A percentile compares a stretch with the other conserved stretches of the same genome.
Conservation (phyloP, 2,797 vertebrate species). For the Propithecus perrieri region DNA sequence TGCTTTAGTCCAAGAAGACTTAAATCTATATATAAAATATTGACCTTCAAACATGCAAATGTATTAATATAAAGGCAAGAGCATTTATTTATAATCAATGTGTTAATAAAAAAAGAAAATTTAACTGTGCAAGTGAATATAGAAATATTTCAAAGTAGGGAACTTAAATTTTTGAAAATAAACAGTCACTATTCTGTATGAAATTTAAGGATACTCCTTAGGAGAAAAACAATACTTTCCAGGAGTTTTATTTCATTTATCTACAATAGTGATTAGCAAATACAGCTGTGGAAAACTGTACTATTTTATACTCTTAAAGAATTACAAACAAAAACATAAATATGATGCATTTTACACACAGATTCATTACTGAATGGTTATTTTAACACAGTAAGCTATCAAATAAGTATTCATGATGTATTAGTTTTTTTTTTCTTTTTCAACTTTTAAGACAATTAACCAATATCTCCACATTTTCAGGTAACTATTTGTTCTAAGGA, state of each 20-base stretch:
- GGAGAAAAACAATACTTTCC: constrained; percentile 43
- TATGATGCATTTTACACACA: neutral
- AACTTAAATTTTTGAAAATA: constrained; percentile 35
- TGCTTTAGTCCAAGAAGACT: neutral
- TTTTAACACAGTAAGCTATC: neutral
- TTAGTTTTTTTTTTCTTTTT: neutral
- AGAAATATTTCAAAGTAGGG: constrained; percentile 10
- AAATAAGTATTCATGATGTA: neutral
- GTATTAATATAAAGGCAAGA: neutral
- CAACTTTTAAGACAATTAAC: neutral
- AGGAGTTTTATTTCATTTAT: constrained; percentile 46
- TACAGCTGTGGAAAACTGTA: neutral
- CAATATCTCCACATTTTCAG: neutral
- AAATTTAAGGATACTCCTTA: neutral
- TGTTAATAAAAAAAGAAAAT: neutral
- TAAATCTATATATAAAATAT: neutral
- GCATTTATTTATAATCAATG: neutral
- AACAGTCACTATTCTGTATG: neutral
- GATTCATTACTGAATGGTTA: neutral
- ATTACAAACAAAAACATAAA: neutral
- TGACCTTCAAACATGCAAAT: neutral
- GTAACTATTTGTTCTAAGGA: neutral
- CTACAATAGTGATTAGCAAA: constrained; percentile 33
- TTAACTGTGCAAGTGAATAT: neutral
- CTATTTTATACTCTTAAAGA: constrained; percentile 14